Conservation (phyloP, 2,113 vertebrate species). For the Ardeotis arabs region DNA sequence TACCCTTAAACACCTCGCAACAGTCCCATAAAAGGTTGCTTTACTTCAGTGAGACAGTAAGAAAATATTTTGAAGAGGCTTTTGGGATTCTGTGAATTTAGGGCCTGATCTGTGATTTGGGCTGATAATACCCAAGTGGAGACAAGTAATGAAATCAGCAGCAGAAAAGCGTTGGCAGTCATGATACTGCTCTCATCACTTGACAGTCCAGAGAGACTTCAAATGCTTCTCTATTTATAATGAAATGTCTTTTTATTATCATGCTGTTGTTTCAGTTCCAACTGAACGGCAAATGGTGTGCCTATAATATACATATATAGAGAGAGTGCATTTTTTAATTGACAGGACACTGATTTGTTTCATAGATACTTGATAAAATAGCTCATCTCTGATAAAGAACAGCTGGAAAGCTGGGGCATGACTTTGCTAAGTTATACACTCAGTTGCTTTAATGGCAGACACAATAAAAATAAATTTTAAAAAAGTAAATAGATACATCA, state of each 20-base stretch:
- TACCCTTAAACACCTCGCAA: neutral
- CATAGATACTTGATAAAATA: neutral
- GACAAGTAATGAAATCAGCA: constrained; percentile 3
- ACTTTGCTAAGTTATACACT: neutral
- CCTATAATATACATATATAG: neutral
- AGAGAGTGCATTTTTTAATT: neutral
- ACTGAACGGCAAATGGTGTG: neutral
- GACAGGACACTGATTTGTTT: neutral
- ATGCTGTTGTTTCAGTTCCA: neutral
- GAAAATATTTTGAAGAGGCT: neutral
- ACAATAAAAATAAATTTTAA: neutral
- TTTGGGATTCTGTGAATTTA: neutral
- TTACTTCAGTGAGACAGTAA: neutral
- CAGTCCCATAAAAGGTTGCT: neutral
- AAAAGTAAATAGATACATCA: neutral
- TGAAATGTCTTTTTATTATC: constrained; percentile 12
- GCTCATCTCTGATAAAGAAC: neutral
- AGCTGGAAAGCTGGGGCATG: neutral
- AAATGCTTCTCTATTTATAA: constrained; percentile 8
- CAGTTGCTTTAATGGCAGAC: neutral
- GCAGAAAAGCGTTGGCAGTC: neutral
- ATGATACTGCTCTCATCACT: neutral
- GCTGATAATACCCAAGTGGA: neutral
- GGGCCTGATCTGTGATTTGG: neutral
- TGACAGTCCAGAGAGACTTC: neutral